These are phyloP conservation scores for Agrochola lota DNA, from an alignment of 2,888 invertebrate genomes.

Conservation along the genomic window DNA sequence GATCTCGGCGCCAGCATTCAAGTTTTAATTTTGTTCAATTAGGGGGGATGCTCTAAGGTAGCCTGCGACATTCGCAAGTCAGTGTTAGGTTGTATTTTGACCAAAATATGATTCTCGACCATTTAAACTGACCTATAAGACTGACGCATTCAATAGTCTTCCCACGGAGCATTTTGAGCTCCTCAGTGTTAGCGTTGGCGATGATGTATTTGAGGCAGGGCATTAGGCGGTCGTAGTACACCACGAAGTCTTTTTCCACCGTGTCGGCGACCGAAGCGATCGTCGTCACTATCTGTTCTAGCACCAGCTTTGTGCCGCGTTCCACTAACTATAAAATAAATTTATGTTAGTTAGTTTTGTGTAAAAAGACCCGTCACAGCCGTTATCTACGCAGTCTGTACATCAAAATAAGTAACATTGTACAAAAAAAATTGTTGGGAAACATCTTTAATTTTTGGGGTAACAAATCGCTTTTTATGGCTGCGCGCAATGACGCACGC, in stretches of 20 bases:
- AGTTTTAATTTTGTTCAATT: background rate
- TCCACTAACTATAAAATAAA: constrained; percentile 93
- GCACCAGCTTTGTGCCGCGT: constrained; percentile 98
- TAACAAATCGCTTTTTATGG: background rate
- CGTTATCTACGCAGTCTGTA: too few relatives aligned
- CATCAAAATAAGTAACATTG: too few relatives aligned
- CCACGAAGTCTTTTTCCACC: constrained; percentile 98
- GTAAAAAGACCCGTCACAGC: background rate
- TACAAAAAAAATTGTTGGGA: background rate
- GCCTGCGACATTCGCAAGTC: too few relatives aligned
- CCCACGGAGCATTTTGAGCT: constrained; percentile 97
- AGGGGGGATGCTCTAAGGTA: background rate
- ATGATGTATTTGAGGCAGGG: constrained; percentile 99
- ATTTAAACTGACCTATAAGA: constrained; percentile 93
- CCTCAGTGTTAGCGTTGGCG: constrained; percentile 96
- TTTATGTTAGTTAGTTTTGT: background rate
- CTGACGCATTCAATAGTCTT: constrained; percentile 99
- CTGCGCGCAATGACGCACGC: background rate
- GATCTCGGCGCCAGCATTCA: background rate
- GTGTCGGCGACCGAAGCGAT: constrained; percentile 99
- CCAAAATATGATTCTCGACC: background rate
- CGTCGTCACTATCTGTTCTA: constrained; percentile 99
- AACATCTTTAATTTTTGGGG: too few relatives aligned
- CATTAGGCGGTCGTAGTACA: constrained; percentile 98
- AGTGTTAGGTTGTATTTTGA: background rate